Evolutionary conservation across 2,113 vertebrate species (phyloP).

Genomic region (Typhlomys cinereus): DNA sequence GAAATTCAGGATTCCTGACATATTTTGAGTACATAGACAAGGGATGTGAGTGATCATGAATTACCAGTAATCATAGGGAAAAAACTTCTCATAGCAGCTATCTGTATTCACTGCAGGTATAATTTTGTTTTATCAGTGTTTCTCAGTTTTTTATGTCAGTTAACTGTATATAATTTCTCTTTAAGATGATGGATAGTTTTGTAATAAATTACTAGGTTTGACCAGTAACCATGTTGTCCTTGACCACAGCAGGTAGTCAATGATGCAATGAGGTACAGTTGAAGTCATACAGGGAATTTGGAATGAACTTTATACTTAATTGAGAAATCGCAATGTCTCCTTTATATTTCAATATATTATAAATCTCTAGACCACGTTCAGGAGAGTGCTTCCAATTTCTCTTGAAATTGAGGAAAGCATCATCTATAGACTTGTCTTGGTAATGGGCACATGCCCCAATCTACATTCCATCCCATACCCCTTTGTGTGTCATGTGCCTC

Average conservation of each 20-base stretch:
- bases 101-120: constrained; percentile 32
- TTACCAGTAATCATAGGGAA: constrained; percentile 72
- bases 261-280: neutral
- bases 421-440: neutral
- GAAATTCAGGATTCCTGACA: constrained; percentile 49
- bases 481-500: neutral
- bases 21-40: constrained; percentile 53
- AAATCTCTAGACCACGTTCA: neutral
- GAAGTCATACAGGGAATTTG: neutral
- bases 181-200: constrained; percentile 49
- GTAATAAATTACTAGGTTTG: constrained; percentile 65
- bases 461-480: neutral
- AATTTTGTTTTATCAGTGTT: constrained; percentile 70
- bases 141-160: constrained; percentile 44
- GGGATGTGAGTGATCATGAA: constrained; percentile 72
- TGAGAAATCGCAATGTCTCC: constrained; percentile 35
- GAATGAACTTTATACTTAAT: constrained; percentile 25
- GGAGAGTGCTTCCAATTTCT: neutral
- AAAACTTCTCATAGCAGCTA: constrained; percentile 65
- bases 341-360: constrained; percentile 39
- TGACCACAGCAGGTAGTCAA: neutral
- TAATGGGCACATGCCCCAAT: neutral
- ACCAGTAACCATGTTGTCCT: constrained; percentile 54
- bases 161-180: constrained; percentile 9
- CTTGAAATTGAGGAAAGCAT: neutral